These are phyloP conservation scores for Cryptomyrus ogoouensis DNA, from an alignment of 2,113 vertebrate genomes.

Conservation along the genomic window DNA sequence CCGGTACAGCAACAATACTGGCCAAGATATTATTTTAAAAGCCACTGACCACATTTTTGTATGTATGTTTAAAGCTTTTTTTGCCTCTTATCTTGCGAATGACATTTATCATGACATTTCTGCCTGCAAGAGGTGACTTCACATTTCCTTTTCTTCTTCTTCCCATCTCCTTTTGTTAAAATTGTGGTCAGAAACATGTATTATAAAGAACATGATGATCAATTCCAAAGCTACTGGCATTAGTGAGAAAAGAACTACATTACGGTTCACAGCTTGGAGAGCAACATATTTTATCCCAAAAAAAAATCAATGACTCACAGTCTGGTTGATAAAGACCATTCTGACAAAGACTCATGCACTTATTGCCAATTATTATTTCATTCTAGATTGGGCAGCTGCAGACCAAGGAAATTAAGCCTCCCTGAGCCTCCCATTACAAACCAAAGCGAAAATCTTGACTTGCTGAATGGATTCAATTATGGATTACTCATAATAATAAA, in stretches of 20 bases:
- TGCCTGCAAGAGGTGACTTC: background rate
- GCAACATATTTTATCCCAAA: background rate
- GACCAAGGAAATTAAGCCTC: background rate
- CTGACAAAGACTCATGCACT: background rate
- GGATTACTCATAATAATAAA: background rate
- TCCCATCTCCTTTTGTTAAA: background rate
- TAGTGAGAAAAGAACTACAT: background rate
- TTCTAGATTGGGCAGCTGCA: background rate
- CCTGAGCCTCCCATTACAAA: background rate
- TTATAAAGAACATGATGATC: background rate
- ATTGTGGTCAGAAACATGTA: background rate
- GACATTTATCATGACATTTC: slow-evolving; percentile 24
- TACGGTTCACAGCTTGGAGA: background rate
- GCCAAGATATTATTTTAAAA: slow-evolving; percentile 6
- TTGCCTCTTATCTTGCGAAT: slow-evolving; percentile 11
- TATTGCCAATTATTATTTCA: background rate
- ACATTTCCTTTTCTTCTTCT: slow-evolving; percentile 7
- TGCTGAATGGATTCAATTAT: background rate
- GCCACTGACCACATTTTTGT: background rate
- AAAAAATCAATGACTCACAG: background rate
- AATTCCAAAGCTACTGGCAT: background rate
- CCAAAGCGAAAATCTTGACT: background rate
- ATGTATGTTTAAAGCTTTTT: background rate
- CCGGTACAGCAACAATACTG: background rate
- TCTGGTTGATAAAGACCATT: background rate